Percentiles rank a stretch among this genome's conserved stretches.
These are phyloP conservation scores for Ephialtes manifestator DNA, from an alignment of 2,888 invertebrate species.

Conservation along the genomic window DNA sequence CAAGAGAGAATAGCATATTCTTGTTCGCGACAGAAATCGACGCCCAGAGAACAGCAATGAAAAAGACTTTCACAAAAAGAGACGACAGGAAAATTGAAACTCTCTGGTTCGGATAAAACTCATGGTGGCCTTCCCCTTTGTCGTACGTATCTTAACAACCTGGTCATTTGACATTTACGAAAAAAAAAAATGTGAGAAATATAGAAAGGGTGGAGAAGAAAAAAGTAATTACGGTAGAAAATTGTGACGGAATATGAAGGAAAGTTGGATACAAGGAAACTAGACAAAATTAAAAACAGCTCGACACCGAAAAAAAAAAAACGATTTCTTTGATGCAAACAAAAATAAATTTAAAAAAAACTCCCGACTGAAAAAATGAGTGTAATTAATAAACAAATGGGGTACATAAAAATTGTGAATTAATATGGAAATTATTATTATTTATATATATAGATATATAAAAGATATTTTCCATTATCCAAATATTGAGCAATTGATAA, in stretches of 20 bases:
- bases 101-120: constrained; percentile 16
- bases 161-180: neutral
- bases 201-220: neutral
- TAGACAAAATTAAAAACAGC: neutral
- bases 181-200: neutral
- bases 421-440: no score
- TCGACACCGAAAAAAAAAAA: no score
- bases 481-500: no score
- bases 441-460: no score
- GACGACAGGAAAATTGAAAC: constrained; percentile 18
- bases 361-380: no score
- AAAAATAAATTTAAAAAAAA: no score
- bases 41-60: neutral
- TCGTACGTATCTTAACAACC: neutral
- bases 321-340: no score
- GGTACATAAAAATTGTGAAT: no score
- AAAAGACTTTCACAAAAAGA: neutral
- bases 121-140: constrained; percentile 2
- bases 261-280: neutral
- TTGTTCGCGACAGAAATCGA: constrained; percentile 8
- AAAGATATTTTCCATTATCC: no score
- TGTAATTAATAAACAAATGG: no score
- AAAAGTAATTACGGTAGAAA: constrained; percentile 6
- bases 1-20: constrained; percentile 3
- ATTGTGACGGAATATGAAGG: neutral